Percentiles rank a stretch among this genome's conserved stretches.
Conservation (phyloP, 2,113 vertebrate species). For the Platichthys stellatus region DNA sequence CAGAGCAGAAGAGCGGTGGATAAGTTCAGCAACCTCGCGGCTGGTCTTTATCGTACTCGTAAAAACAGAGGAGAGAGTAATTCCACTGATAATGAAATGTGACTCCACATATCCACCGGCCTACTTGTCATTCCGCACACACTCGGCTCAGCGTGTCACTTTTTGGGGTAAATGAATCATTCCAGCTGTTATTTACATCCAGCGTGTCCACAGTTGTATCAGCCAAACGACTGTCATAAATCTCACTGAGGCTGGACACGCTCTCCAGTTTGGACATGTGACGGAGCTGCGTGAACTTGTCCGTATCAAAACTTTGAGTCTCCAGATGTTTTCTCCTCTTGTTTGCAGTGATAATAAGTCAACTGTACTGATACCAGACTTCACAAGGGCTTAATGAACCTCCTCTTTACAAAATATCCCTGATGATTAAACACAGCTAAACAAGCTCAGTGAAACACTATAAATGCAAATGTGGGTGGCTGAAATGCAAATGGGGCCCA, state of each 20-base stretch:
- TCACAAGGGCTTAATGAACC: conserved; percentile 59
- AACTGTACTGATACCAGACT: conserved; percentile 32
- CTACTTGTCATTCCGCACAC: conserved; percentile 62
- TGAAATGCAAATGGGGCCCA: conserved; percentile 65
- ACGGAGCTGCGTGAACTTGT: conserved; percentile 13
- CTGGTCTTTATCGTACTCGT: conserved; percentile 62
- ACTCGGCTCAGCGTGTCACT: conserved; percentile 51
- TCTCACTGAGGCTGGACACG: conserved; percentile 31
- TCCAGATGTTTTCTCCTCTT: conserved; percentile 11
- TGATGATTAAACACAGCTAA: conserved; percentile 68
- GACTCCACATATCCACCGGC: conserved; percentile 65
- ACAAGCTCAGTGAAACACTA: conserved; percentile 73
- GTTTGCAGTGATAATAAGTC: conserved; percentile 33
- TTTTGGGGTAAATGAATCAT: conserved; percentile 73
- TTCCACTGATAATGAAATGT: conserved; percentile 75
- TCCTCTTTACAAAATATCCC: conserved; percentile 53
- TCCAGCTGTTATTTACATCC: conserved; percentile 75
- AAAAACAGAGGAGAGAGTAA: conserved; percentile 71
- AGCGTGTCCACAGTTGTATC: conserved; percentile 56
- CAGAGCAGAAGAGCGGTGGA: conserved; percentile 43
- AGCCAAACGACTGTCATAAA: conserved; percentile 66
- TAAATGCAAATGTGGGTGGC: conserved; percentile 77
- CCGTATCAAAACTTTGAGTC: conserved; percentile 41
- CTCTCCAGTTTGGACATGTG: conserved; percentile 39
- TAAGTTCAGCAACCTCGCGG: conserved; percentile 60